These are phyloP conservation scores for Pelagia noctiluca DNA, from an alignment of 30 jellyfish, hydroid and myxozoan genomes.

Conservation along the genomic window DNA sequence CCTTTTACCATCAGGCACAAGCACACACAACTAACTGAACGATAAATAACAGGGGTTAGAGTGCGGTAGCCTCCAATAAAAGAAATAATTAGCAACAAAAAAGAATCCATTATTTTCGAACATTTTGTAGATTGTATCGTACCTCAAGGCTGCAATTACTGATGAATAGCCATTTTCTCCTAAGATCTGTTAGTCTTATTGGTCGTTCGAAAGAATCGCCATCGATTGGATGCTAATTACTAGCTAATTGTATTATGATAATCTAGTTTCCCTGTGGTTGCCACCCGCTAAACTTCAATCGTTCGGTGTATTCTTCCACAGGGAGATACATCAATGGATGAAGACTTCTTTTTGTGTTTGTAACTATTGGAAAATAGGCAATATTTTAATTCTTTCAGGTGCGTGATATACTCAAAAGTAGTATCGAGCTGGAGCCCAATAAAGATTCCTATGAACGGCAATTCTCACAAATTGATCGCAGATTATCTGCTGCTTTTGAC, in stretches of 20 bases:
- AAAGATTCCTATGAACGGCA: slow-evolving; percentile 56
- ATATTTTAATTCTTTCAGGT: slow-evolving; percentile 48
- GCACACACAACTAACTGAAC: no score
- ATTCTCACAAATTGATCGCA: slow-evolving; percentile 46
- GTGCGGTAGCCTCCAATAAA: no score
- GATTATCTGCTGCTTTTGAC: slow-evolving; percentile 43
- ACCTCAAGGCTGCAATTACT: no score
- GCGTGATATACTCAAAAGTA: slow-evolving; percentile 66
- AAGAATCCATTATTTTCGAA: no score
- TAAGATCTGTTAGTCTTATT: no score
- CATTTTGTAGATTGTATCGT: no score
- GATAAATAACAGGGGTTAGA: no score
- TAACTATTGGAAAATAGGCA: neutral
- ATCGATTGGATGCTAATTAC: neutral
- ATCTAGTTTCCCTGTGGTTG: neutral
- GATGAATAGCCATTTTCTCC: no score
- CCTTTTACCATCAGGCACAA: no score
- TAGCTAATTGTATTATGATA: neutral
- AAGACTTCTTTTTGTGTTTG: neutral
- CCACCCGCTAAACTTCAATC: neutral
- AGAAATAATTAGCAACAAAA: no score
- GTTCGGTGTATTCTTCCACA: neutral
- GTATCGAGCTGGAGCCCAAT: slow-evolving; percentile 35
- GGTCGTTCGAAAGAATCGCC: no score
- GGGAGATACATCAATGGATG: neutral